A percentile compares a stretch with the other conserved stretches of the same genome.
phyloP scores from a whole-genome alignment of 2,113 vertebrate genomes.

The Aramus guarauna region DNA sequence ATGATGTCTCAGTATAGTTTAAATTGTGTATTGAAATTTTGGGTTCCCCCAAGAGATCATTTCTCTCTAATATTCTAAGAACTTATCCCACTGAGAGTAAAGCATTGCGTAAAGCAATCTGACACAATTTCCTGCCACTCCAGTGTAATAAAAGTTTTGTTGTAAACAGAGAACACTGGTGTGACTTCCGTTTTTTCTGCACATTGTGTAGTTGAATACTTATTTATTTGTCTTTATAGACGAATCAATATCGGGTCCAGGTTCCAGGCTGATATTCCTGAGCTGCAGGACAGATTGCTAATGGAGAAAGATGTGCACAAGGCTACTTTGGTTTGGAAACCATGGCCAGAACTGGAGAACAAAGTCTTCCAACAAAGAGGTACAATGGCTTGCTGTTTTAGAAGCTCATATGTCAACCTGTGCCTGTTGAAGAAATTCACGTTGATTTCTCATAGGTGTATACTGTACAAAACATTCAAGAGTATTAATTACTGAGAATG shows the following conservation, averaged over 20 bases:
- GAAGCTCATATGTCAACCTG: background rate
- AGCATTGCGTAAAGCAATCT: background rate
- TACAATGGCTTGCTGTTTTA: slow-evolving; percentile 8
- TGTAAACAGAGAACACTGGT: background rate
- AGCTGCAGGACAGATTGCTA: slow-evolving; percentile 71
- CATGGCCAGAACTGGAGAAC: slow-evolving; percentile 80
- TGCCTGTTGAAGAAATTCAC: background rate
- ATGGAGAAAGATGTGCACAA: slow-evolving; percentile 76
- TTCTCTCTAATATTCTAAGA: background rate
- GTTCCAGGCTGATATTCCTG: slow-evolving; percentile 87
- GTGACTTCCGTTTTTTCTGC: background rate
- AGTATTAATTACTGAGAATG: background rate
- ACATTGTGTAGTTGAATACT: background rate
- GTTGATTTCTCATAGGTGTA: background rate
- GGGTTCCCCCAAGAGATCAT: background rate
- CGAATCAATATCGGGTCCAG: slow-evolving; percentile 85
- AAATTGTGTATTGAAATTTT: background rate
- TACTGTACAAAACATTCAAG: background rate
- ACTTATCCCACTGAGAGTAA: background rate
- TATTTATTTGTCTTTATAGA: slow-evolving; percentile 63
- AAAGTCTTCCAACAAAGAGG: slow-evolving; percentile 81
- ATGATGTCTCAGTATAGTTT: background rate
- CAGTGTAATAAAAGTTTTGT: background rate
- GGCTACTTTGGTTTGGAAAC: slow-evolving; percentile 85
- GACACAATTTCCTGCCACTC: slow-evolving; percentile 25